A percentile compares a stretch with the other conserved stretches of the same genome.
Evolutionary conservation across 2,113 vertebrate genomes (phyloP).

Genomic region (Heliornis fulica): DNA sequence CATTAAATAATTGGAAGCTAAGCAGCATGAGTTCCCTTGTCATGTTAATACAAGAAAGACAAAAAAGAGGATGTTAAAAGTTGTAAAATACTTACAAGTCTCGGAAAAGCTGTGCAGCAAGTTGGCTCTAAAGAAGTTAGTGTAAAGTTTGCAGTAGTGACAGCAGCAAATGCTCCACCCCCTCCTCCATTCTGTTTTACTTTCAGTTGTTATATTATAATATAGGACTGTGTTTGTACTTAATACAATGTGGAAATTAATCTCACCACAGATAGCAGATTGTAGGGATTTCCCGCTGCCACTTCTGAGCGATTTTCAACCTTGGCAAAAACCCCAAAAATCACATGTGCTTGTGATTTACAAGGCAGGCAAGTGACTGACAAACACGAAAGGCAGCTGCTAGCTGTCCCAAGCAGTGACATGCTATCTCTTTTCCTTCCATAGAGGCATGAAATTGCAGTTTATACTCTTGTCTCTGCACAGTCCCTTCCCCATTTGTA

Average conservation of each 20-base stretch:
- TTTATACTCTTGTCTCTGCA: not conserved
- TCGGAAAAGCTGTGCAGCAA: not conserved
- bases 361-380: not conserved
- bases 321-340: not conserved
- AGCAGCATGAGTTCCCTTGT: not conserved
- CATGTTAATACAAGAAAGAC: not conserved
- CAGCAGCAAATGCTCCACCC: constrained; percentile 14
- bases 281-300: not conserved
- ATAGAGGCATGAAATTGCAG: not conserved
- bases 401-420: not conserved
- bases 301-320: not conserved
- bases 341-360: not conserved
- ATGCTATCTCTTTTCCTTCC: not conserved
- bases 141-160: not conserved
- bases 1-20: not conserved
- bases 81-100: constrained; percentile 48
- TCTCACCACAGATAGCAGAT: not conserved
- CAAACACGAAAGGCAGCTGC: not conserved
- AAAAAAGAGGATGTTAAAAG: not conserved
- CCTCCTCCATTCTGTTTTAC: constrained; percentile 17
- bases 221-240: not conserved
- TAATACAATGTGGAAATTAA: not conserved
- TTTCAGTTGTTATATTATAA: constrained; percentile 43
- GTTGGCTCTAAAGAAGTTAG: not conserved
- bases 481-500: too few relatives aligned